Conservation (phyloP, 2,113 vertebrate species). For the Rhinopomastus cyanomelas region DNA sequence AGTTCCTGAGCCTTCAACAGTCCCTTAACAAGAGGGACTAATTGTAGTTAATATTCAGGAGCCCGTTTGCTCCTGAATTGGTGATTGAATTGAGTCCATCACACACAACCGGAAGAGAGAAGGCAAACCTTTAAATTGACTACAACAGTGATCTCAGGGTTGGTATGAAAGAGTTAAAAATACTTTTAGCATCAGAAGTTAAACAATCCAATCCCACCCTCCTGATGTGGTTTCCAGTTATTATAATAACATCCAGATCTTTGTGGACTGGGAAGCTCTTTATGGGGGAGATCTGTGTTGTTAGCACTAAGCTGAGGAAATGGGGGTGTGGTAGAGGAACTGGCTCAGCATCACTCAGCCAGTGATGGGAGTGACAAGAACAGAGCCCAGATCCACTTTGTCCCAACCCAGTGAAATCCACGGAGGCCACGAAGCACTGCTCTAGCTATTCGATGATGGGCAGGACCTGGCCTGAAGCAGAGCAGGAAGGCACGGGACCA, state of each 20-base stretch:
- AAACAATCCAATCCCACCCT: slow-evolving; percentile 30
- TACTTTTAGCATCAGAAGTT: slow-evolving; percentile 3
- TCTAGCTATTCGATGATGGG: background rate
- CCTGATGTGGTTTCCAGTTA: background rate
- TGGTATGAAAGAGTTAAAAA: slow-evolving; percentile 35
- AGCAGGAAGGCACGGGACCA: background rate
- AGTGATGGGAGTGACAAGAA: slow-evolving; percentile 21
- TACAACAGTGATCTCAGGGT: background rate
- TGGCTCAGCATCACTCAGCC: background rate
- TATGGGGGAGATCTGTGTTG: background rate
- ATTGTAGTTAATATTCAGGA: background rate
- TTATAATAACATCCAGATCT: slow-evolving; percentile 52
- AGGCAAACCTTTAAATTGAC: background rate
- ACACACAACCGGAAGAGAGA: too few species aligned
- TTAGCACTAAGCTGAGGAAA: background rate
- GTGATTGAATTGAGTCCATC: background rate
- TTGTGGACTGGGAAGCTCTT: background rate
- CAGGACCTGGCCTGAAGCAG: background rate
- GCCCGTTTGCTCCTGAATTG: background rate
- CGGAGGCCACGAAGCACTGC: background rate
- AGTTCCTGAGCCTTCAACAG: background rate
- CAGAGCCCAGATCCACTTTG: background rate
- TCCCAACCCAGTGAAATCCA: background rate
- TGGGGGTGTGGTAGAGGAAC: background rate
- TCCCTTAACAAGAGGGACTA: background rate